Evolutionary conservation across 2,888 invertebrate genomes (phyloP).

Genomic region (Drosophila ustulata): DNA sequence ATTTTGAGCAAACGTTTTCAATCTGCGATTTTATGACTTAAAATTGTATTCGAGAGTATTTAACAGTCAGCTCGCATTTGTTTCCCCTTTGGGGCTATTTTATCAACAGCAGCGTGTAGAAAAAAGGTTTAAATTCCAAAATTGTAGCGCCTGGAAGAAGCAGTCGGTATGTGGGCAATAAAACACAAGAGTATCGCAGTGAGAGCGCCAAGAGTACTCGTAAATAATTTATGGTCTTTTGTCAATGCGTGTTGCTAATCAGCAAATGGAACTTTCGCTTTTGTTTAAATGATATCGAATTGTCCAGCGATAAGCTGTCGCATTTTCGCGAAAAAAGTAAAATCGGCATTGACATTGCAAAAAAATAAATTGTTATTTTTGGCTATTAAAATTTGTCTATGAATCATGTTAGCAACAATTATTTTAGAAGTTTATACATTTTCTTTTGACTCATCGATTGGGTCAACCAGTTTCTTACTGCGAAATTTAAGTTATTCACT

Average conservation of each 20-base stretch:
- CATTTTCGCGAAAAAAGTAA: constrained; percentile 15
- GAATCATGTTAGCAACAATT: constrained; percentile 17
- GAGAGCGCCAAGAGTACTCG: constrained; percentile 11
- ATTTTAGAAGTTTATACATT: neutral
- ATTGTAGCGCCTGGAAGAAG: constrained; percentile 3
- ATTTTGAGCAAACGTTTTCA: no score
- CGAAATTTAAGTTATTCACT: neutral
- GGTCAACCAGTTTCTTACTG: neutral
- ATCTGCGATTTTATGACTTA: neutral
- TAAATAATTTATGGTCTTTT: constrained; percentile 12
- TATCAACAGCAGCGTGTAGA: constrained; percentile 25
- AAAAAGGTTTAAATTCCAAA: constrained; percentile 24
- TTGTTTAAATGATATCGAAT: constrained; percentile 26
- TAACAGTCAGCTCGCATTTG: neutral
- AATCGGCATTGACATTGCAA: constrained; percentile 15
- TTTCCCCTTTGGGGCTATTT: constrained; percentile 5
- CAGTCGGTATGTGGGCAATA: constrained; percentile 5
- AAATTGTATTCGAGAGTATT: constrained; percentile 12
- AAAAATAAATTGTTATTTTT: neutral
- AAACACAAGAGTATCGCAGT: constrained; percentile 11
- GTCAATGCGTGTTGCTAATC: constrained; percentile 36
- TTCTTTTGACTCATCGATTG: constrained; percentile 11
- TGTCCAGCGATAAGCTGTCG: constrained; percentile 45
- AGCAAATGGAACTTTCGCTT: constrained; percentile 49
- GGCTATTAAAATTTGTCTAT: constrained; percentile 1